These are phyloP conservation scores for Alexandromys oeconomus DNA, from an alignment of 2,797 vertebrate genomes.

Conservation along the genomic window DNA sequence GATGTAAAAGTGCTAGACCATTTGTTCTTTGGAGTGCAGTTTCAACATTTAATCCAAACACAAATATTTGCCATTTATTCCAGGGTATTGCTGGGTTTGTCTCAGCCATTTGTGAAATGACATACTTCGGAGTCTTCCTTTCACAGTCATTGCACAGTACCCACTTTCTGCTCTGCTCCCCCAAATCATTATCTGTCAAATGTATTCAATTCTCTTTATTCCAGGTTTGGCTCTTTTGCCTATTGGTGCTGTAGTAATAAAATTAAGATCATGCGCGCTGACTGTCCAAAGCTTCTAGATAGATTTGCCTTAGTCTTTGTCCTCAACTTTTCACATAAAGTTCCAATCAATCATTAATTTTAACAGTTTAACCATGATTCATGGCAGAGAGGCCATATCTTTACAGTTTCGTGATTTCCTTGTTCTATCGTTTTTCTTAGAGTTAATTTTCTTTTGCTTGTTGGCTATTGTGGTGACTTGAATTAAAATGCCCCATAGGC, in stretches of 20 bases:
- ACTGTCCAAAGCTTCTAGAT: slow-evolving; percentile 19
- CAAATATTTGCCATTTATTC: slow-evolving; percentile 28
- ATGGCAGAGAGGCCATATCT: neutral
- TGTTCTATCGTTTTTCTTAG: neutral
- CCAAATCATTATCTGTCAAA: neutral
- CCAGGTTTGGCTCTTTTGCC: neutral
- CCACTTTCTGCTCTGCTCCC: neutral
- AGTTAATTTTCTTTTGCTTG: neutral
- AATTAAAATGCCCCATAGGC: neutral
- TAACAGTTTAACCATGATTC: neutral
- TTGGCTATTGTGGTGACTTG: neutral
- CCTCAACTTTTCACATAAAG: neutral
- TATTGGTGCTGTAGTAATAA: neutral
- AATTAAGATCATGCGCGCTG: neutral
- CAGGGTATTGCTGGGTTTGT: slow-evolving; percentile 6
- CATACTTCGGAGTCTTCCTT: neutral
- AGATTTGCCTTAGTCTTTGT: slow-evolving; percentile 1
- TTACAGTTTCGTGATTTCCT: neutral
- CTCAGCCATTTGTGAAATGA: neutral
- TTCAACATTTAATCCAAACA: neutral
- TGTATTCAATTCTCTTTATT: neutral
- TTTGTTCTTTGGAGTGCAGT: neutral
- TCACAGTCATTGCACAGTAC: neutral
- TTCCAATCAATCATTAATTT: slow-evolving; percentile 17
- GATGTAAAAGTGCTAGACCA: neutral